These are phyloP conservation scores for Cinclus cinclus DNA, from an alignment of 2,113 vertebrate species.

Conservation along the genomic window DNA sequence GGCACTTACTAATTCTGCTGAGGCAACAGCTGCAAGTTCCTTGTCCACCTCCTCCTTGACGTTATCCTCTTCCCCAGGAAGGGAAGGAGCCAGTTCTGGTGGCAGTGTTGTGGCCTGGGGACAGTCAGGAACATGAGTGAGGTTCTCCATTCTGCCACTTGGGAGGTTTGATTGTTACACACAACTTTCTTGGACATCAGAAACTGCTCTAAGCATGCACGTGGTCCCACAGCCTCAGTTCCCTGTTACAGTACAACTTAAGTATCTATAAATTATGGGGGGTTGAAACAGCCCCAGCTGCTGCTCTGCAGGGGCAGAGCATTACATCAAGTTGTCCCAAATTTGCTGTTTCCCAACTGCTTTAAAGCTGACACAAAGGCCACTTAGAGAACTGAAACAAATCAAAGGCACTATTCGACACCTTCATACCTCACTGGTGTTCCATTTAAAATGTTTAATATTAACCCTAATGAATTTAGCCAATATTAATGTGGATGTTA, in stretches of 20 bases:
- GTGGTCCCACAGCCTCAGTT: background rate
- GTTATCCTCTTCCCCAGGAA: slow-evolving; percentile 87
- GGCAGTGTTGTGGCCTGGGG: slow-evolving; percentile 85
- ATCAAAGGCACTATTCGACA: background rate
- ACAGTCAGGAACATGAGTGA: background rate
- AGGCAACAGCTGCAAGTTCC: slow-evolving; percentile 85
- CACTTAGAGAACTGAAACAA: background rate
- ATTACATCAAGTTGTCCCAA: fast-evolving
- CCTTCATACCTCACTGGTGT: background rate
- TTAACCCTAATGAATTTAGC: background rate
- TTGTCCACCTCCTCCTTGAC: slow-evolving; percentile 85
- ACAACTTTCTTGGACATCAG: background rate
- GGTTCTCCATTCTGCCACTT: background rate
- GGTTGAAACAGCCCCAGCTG: background rate
- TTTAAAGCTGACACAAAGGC: background rate
- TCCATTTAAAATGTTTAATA: background rate
- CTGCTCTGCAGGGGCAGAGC: background rate
- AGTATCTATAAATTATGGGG: background rate
- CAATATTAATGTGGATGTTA: background rate
- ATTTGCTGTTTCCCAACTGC: background rate
- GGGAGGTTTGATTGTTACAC: background rate
- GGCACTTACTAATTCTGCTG: slow-evolving; percentile 87
- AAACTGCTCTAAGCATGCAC: background rate
- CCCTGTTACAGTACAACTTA: background rate
- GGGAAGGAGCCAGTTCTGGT: slow-evolving; percentile 87